phyloP scores from a whole-genome alignment of 2,113 vertebrate species.

The Phyllostomus discolor region DNA sequence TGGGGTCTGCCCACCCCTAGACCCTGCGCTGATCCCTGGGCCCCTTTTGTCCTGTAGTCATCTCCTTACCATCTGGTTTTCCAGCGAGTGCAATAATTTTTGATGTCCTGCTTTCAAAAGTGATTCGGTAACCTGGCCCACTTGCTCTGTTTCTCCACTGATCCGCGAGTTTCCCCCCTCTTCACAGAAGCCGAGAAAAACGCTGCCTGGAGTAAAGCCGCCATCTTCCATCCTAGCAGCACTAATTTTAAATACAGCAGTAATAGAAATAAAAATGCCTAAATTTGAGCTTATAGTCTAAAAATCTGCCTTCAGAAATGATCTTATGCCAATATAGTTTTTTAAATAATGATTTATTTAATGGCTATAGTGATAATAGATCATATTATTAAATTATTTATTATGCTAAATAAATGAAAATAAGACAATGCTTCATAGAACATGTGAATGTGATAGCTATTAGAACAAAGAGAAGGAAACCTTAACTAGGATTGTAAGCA shows the following conservation, averaged over 20 bases:
- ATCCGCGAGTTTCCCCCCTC: too few species aligned
- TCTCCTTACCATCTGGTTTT: too few species aligned
- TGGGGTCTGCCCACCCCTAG: too few species aligned
- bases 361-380: neutral
- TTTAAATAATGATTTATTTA: neutral
- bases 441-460: neutral
- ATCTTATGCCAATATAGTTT: neutral
- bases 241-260: neutral
- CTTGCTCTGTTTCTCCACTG: too few species aligned
- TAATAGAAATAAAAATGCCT: neutral
- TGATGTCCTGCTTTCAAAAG: too few species aligned
- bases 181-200: too few species aligned
- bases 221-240: too few species aligned
- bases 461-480: neutral
- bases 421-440: neutral
- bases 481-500: neutral
- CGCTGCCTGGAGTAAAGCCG: too few species aligned
- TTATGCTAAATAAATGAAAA: neutral
- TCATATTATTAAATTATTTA: neutral
- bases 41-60: too few species aligned
- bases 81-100: too few species aligned
- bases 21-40: too few species aligned
- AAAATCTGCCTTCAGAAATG: neutral
- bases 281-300: neutral
- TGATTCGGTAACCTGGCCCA: too few species aligned